Percentiles rank a stretch among this genome's conserved stretches.
Evolutionary conservation across 2,888 invertebrate genomes (phyloP).

Genomic region (Helobdella robusta): DNA sequence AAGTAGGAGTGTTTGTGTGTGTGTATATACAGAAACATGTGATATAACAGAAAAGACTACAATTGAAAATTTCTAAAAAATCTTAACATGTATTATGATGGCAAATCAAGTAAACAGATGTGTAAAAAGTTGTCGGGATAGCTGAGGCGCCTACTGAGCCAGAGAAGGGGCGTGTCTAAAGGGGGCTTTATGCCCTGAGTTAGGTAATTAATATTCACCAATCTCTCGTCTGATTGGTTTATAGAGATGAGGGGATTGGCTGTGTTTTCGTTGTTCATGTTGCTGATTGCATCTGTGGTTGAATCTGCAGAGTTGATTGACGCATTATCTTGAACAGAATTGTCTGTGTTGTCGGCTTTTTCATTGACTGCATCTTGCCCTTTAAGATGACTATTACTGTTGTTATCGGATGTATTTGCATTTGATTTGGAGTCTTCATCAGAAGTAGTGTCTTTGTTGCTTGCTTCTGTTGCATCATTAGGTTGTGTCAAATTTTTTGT

Average conservation of each 20-base stretch:
- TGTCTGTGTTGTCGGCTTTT: not conserved
- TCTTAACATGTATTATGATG: not conserved
- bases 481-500: not conserved
- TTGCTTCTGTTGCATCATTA: not conserved
- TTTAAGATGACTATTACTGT: no score
- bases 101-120: conserved; percentile 51
- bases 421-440: not conserved
- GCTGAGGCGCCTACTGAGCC: conserved; percentile 93
- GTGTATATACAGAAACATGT: not conserved
- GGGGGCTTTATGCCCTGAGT: conserved; percentile 85
- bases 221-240: no score
- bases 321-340: not conserved
- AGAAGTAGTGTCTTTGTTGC: not conserved
- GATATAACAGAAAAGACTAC: not conserved
- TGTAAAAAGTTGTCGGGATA: conserved; percentile 98
- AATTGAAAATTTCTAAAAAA: not conserved
- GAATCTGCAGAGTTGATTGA: not conserved
- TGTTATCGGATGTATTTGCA: not conserved
- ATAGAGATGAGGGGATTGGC: no score
- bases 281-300: no score
- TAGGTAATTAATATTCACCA: conserved; percentile 47
- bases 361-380: not conserved
- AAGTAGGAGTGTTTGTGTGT: not conserved
- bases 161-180: conserved; percentile 78
- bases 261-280: no score